Evolutionary conservation across 2,113 vertebrate genomes (phyloP).

Genomic region (Clarias magur): DNA sequence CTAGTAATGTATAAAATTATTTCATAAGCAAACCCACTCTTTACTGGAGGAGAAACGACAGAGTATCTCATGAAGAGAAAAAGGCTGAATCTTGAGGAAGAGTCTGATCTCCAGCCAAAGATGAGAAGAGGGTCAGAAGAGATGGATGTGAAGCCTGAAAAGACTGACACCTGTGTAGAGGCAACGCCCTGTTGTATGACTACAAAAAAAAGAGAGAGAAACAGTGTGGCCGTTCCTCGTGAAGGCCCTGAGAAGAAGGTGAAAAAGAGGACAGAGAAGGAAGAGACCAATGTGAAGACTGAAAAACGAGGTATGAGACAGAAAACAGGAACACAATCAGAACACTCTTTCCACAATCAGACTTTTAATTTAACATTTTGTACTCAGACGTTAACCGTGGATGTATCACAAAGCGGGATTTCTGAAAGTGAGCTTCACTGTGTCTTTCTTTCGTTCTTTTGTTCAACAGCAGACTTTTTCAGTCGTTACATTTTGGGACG

Average conservation of each 20-base stretch:
- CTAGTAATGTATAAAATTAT: background rate
- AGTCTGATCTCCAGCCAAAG: background rate
- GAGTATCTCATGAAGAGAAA: background rate
- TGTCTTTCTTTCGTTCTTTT: background rate
- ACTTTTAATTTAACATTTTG: background rate
- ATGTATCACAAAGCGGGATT: background rate
- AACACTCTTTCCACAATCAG: background rate
- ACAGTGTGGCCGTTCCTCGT: background rate
- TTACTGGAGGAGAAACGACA: too few relatives aligned
- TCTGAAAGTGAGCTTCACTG: background rate
- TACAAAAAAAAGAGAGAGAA: background rate
- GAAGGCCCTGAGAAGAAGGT: background rate
- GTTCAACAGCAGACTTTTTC: too few relatives aligned
- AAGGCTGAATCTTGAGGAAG: background rate
- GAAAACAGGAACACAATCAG: too few relatives aligned
- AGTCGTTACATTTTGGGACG: too few relatives aligned
- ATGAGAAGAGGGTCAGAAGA: background rate
- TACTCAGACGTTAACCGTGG: background rate
- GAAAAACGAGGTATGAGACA: background rate
- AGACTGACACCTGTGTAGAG: background rate
- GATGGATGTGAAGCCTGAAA: background rate
- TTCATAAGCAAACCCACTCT: background rate
- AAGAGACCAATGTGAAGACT: background rate
- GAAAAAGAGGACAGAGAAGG: background rate
- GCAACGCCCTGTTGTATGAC: too few relatives aligned